Evolutionary conservation across 2,888 invertebrate genomes (phyloP).

Genomic region (Strigamia maritima): DNA sequence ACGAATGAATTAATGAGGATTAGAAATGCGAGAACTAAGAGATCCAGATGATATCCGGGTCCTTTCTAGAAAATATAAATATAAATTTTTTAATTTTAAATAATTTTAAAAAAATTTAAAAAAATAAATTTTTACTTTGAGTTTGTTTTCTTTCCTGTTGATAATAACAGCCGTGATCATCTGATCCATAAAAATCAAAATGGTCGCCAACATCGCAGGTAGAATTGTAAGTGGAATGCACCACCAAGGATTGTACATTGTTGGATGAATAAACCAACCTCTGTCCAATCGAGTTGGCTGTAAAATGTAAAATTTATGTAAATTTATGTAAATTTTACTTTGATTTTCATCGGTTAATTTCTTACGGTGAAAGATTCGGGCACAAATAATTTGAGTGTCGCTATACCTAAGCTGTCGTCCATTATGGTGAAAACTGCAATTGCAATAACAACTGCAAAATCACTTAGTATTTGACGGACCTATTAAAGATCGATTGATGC

Average conservation of each 20-base stretch:
- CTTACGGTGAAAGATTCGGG: slow-evolving; percentile 47
- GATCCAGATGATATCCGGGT: slow-evolving; percentile 57
- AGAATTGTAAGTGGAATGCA: slow-evolving; percentile 52
- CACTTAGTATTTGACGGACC: slow-evolving; percentile 56
- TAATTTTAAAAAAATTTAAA: neutral
- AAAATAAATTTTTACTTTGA: slow-evolving; percentile 50
- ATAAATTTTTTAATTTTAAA: neutral
- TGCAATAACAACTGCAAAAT: slow-evolving; percentile 57
- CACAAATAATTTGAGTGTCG: slow-evolving; percentile 55
- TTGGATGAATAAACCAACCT: slow-evolving; percentile 43
- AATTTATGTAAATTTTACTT: neutral
- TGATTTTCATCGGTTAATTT: neutral
- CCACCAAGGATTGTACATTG: slow-evolving; percentile 51
- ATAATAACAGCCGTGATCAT: slow-evolving; percentile 60
- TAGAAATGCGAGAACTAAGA: slow-evolving; percentile 54
- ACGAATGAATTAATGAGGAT: slow-evolving; percentile 54
- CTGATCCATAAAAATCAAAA: slow-evolving; percentile 59
- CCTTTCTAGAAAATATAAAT: slow-evolving; percentile 53
- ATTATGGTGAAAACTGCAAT: slow-evolving; percentile 54
- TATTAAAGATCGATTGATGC: slow-evolving; percentile 43
- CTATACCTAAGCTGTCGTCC: slow-evolving; percentile 51
- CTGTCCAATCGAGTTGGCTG: slow-evolving; percentile 43
- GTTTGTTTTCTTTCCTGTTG: slow-evolving; percentile 58
- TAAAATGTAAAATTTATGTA: slow-evolving; percentile 20
- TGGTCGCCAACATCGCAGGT: slow-evolving; percentile 56